Evolutionary conservation across 2,113 vertebrate genomes (phyloP), one percentile per base, ranked within the genome.

Genomic region (Cyphomyrus plagiostoma): DNA sequence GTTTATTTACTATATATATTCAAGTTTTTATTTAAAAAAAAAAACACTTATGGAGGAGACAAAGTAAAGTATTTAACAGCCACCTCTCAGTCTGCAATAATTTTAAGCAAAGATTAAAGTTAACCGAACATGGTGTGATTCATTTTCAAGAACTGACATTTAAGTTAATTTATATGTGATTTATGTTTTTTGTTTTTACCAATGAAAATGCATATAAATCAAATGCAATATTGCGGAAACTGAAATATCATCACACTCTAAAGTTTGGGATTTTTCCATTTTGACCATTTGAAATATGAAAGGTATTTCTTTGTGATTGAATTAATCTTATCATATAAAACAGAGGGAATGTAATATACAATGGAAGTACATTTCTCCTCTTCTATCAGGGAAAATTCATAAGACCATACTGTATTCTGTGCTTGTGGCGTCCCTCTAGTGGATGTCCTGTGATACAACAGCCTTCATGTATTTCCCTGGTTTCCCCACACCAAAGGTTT

Each of bases 401-500:
- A 42, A 42, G 74, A 42, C 74, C 19, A 19, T 35, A 42, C 74
- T 42, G 11, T 80, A 70, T 77, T 88, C 26, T 85, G 93, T 92
- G 94, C 94, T 93, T 94, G 94, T 92, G 91, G 89, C 93, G 93
- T 92, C 94, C 23, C 95, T 95, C 95, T 96, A 93, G 95, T 95
- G 95, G 94, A 50, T 1, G 13, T 82, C 83, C 77, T 35, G 0
- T 2, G 49, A 90, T 66, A 94, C 53, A 46, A 42, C 89, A 80
- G 30, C 52, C 48, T 89, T 39, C 10, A 8, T 13, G 17, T 26
- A 58, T 53, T 39, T 80, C 2, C 1, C 13, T 19, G 3, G 52
- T 52, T 62, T 52, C 52, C 56, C 30, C 23, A 48, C 8, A 46
- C 46, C 23, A 48, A 15, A 17, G 35, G 35, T 17, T 77, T 77